A percentile compares a stretch with the other conserved stretches of the same genome.
These are phyloP conservation scores for Anser brachyrhynchus DNA, from an alignment of 2,113 vertebrate genomes.

Conservation along the genomic window DNA sequence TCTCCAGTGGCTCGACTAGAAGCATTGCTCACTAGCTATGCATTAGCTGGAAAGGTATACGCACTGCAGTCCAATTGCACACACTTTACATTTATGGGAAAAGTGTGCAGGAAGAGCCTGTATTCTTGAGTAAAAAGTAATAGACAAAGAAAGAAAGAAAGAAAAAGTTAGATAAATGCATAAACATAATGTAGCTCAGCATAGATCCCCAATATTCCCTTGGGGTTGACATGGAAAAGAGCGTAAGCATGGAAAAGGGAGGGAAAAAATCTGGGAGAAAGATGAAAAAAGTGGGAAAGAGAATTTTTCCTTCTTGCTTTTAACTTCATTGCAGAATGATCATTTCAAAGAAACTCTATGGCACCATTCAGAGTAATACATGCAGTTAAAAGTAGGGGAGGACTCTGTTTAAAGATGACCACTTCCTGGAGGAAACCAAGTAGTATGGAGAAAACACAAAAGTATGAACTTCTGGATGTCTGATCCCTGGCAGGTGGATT, in stretches of 20 bases:
- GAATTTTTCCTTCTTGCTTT: neutral
- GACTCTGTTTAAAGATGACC: neutral
- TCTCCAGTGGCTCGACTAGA: neutral
- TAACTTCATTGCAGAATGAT: neutral
- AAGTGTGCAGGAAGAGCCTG: accelerated
- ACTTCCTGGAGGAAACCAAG: neutral
- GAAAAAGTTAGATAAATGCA: neutral
- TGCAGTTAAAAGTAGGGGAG: neutral
- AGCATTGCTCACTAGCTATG: accelerated
- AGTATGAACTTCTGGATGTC: accelerated
- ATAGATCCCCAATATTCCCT: neutral
- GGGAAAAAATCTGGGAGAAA: accelerated
- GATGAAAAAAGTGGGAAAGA: neutral
- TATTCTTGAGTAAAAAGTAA: neutral
- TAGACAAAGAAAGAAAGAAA: neutral
- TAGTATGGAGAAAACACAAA: neutral
- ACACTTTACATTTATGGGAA: neutral
- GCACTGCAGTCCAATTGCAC: accelerated
- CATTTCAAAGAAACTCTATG: neutral
- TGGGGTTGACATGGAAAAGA: neutral
- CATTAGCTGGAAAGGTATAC: neutral
- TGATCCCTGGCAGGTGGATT: neutral
- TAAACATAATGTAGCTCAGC: neutral
- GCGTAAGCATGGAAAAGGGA: neutral
- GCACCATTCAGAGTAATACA: neutral